Conservation (phyloP, 2,113 vertebrate genomes). For the Furnarius figulus region DNA sequence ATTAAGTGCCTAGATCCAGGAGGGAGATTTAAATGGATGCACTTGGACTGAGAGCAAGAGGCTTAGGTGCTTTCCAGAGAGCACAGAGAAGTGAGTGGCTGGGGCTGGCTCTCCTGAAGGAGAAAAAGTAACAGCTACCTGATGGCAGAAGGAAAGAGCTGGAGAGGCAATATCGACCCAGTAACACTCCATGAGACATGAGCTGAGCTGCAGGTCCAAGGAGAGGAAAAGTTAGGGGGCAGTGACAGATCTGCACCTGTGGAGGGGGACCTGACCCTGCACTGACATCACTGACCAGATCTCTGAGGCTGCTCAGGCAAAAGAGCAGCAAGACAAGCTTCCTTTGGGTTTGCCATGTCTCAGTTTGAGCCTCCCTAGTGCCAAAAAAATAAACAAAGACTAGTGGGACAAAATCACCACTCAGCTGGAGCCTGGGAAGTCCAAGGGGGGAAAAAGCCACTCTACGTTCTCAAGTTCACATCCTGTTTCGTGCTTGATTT, state of each 20-base stretch:
- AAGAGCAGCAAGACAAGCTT: background rate
- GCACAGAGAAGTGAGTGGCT: background rate
- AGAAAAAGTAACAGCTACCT: background rate
- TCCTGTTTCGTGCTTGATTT: background rate
- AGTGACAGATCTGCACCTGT: background rate
- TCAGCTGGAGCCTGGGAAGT: background rate
- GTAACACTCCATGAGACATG: fast-evolving
- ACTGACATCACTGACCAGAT: background rate
- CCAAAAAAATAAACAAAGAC: background rate
- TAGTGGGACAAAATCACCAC: background rate
- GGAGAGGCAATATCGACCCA: background rate
- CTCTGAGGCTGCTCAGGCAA: background rate
- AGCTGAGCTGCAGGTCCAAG: background rate
- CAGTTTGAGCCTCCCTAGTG: background rate
- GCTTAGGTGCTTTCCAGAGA: background rate
- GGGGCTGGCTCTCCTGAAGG: background rate
- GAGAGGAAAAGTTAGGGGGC: background rate
- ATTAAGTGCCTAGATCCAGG: background rate
- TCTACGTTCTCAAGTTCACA: background rate
- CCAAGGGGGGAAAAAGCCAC: background rate
- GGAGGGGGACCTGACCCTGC: background rate
- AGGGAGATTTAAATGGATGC: background rate
- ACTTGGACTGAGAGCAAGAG: background rate
- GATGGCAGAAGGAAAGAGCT: background rate
- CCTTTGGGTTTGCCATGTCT: background rate